Evolutionary conservation across 1,140 invertebrate species (phyloP).

Genomic region (Caenorhabditis latens): DNA sequence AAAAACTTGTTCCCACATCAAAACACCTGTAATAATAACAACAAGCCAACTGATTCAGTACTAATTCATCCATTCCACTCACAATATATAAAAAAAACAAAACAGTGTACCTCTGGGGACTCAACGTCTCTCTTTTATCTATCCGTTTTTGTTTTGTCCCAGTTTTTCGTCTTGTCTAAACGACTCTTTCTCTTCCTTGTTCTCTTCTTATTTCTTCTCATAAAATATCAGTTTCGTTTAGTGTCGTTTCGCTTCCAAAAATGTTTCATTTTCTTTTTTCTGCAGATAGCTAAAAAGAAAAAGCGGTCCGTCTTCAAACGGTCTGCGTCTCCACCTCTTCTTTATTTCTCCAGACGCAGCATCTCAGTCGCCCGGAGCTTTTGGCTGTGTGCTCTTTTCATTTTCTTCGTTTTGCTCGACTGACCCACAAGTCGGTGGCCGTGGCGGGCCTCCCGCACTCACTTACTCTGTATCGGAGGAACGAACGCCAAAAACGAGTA

Average conservation of each 20-base stretch:
- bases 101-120: neutral
- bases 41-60: neutral
- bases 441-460: conserved; percentile 23
- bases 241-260: neutral
- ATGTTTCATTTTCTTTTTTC: conserved; percentile 25
- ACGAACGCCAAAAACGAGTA: neutral
- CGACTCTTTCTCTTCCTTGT: conserved; percentile 11
- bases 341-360: neutral
- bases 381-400: conserved; percentile 29
- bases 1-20: neutral
- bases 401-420: conserved; percentile 40
- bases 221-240: conserved; percentile 14
- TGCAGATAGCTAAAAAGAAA: conserved; percentile 3
- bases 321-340: conserved; percentile 19
- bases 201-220: neutral
- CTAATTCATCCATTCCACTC: neutral
- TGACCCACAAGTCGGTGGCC: conserved; percentile 12
- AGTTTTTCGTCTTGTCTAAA: conserved; percentile 5
- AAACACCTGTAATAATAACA: neutral
- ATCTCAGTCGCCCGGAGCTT: neutral
- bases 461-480: neutral
- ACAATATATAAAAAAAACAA: conserved; percentile 3
- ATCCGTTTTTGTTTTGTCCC: conserved; percentile 31
- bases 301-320: neutral
- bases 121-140: neutral